phyloP scores from a whole-genome alignment of 2,113 vertebrate genomes.

The Perca fluviatilis region DNA sequence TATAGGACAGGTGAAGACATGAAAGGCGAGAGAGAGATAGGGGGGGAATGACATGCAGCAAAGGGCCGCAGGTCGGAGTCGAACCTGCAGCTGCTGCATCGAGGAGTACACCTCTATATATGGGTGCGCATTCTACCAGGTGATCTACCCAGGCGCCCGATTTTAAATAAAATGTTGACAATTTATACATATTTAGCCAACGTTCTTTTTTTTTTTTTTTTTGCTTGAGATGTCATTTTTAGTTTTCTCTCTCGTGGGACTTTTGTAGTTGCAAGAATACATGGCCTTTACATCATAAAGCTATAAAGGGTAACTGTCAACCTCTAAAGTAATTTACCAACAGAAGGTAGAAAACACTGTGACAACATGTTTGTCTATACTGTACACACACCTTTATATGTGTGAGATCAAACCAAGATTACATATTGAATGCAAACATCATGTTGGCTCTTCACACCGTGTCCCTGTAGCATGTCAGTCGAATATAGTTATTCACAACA shows the following conservation, averaged over 20 bases:
- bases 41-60: too few species aligned
- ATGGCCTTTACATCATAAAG: neutral
- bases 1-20: too few species aligned
- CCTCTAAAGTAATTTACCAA: slow-evolving; percentile 17
- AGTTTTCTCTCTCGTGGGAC: neutral
- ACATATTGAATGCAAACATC: slow-evolving; percentile 31
- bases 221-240: too few species aligned
- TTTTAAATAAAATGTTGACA: too few species aligned
- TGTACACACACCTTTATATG: slow-evolving; percentile 29
- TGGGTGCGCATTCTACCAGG: too few species aligned
- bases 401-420: slow-evolving; percentile 56
- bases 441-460: neutral
- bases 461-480: neutral
- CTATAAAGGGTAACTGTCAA: slow-evolving; percentile 19
- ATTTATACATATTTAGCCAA: too few species aligned
- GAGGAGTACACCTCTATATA: too few species aligned
- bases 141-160: too few species aligned
- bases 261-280: neutral
- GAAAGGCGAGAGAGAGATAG: too few species aligned
- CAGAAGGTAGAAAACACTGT: slow-evolving; percentile 30
- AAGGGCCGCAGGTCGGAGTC: too few species aligned
- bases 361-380: slow-evolving; percentile 32
- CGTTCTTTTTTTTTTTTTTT: too few species aligned
- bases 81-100: too few species aligned
- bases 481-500: neutral